Conservation (phyloP, 1,140 invertebrate species). For the Hycleus cichorii region DNA sequence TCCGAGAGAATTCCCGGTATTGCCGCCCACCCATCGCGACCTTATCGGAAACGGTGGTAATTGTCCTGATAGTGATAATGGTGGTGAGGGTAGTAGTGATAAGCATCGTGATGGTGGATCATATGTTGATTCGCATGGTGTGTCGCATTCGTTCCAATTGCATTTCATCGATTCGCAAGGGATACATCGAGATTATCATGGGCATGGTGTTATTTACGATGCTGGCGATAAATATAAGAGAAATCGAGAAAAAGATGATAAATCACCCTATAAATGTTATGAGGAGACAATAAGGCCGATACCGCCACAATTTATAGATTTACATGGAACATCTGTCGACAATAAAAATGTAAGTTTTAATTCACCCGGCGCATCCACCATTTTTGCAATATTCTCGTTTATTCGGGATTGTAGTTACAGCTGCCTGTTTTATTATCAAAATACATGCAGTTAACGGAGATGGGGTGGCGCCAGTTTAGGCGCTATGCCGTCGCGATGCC, state of each 20-base stretch:
- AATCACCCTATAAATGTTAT: constrained; percentile 19
- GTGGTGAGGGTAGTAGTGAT: constrained; percentile 5
- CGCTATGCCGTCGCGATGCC: background rate
- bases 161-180: constrained; percentile 40
- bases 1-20: constrained; percentile 31
- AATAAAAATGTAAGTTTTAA: constrained; percentile 25
- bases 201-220: constrained; percentile 30
- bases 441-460: background rate
- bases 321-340: constrained; percentile 29
- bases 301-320: constrained; percentile 35
- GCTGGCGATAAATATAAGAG: constrained; percentile 7
- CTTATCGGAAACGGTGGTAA: constrained; percentile 1
- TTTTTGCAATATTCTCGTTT: constrained; percentile 1
- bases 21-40: constrained; percentile 29
- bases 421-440: background rate
- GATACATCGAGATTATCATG: constrained; percentile 36
- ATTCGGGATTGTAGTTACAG: background rate
- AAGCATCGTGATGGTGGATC: constrained; percentile 30
- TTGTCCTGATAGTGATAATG: too few relatives aligned
- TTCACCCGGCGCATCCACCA: too few relatives aligned
- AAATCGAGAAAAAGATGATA: constrained; percentile 15
- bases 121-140: constrained; percentile 37
- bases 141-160: constrained; percentile 34
- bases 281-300: constrained; percentile 21
- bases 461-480: constrained; percentile 6